A percentile compares a stretch with the other conserved stretches of the same genome.
Conservation (phyloP, 2,888 invertebrate genomes). For the Zhengitettix transpicula region DNA sequence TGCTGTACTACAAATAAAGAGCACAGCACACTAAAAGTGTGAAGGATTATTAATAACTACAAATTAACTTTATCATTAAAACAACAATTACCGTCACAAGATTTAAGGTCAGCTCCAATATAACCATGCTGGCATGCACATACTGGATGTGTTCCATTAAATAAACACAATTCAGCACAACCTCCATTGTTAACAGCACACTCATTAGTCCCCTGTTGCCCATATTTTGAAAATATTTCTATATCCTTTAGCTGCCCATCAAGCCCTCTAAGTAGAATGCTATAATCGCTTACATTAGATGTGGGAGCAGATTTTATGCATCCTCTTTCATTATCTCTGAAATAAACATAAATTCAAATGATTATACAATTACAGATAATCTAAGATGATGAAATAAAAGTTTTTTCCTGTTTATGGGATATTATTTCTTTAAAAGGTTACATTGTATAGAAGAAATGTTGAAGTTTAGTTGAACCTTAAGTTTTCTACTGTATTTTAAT, state of each 20-base stretch:
- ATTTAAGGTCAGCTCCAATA: conserved; percentile 42
- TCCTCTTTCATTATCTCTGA: conserved; percentile 36
- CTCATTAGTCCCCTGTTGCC: conserved; percentile 41
- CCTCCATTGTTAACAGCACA: conserved; percentile 50
- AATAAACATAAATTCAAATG: conserved; percentile 10
- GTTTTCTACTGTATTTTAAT: too few relatives aligned
- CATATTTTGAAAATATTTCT: conserved; percentile 37
- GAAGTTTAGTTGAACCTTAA: too few relatives aligned
- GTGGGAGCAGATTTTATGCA: conserved; percentile 47
- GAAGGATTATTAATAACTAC: not conserved
- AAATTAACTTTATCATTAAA: conserved; percentile 17
- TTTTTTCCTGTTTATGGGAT: too few relatives aligned
- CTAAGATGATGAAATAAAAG: too few relatives aligned
- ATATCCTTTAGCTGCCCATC: conserved; percentile 55
- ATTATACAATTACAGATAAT: too few relatives aligned
- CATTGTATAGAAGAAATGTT: too few relatives aligned
- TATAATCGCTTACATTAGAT: conserved; percentile 37
- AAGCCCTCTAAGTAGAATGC: conserved; percentile 36
- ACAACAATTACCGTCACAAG: conserved; percentile 39
- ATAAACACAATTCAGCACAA: conserved; percentile 66
- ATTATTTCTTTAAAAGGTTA: too few relatives aligned
- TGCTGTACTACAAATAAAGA: too few relatives aligned
- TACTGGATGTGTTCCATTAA: conserved; percentile 43
- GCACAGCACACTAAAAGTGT: too few relatives aligned
- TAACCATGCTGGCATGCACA: conserved; percentile 76